Evolutionary conservation across 2,888 invertebrate genomes (phyloP).

Genomic region (Lasioglossum figueresi): DNA sequence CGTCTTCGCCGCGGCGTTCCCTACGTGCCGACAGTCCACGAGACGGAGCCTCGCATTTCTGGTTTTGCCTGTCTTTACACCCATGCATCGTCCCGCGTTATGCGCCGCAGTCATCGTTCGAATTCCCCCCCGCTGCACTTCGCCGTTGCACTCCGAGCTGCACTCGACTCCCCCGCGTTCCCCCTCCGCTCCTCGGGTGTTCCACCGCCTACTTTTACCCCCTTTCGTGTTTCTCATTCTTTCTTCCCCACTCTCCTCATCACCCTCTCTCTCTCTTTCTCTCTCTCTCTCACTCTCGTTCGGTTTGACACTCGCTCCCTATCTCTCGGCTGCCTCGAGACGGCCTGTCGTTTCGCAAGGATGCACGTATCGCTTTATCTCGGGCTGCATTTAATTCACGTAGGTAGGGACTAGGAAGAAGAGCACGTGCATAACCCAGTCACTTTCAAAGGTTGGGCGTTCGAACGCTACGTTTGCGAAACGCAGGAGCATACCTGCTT

Average conservation of each 20-base stretch:
- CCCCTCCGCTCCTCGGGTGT: neutral
- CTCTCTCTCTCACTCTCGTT: slow-evolving; percentile 15
- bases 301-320: slow-evolving; percentile 18
- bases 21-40: slow-evolving; percentile 63
- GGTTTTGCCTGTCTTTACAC: slow-evolving; percentile 63
- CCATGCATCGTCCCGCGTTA: slow-evolving; percentile 59
- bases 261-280: slow-evolving; percentile 16
- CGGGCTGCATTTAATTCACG: slow-evolving; percentile 72
- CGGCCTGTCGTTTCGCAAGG: slow-evolving; percentile 71
- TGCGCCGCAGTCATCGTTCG: slow-evolving; percentile 59
- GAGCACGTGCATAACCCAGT: slow-evolving; percentile 74
- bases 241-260: neutral
- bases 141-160: neutral
- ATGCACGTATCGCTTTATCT: slow-evolving; percentile 74
- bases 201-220: slow-evolving; percentile 21
- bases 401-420: slow-evolving; percentile 74
- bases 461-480: slow-evolving; percentile 71
- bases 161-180: neutral
- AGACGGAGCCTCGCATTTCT: slow-evolving; percentile 66
- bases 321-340: slow-evolving; percentile 39
- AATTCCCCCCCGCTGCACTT: slow-evolving; percentile 14
- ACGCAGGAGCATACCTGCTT: slow-evolving; percentile 68
- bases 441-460: slow-evolving; percentile 75
- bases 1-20: slow-evolving; percentile 54
- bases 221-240: neutral